Base-by-base conservation (phyloP, 1,140 invertebrate genomes). In the Pseudomyrmex dendroicus region DNA sequence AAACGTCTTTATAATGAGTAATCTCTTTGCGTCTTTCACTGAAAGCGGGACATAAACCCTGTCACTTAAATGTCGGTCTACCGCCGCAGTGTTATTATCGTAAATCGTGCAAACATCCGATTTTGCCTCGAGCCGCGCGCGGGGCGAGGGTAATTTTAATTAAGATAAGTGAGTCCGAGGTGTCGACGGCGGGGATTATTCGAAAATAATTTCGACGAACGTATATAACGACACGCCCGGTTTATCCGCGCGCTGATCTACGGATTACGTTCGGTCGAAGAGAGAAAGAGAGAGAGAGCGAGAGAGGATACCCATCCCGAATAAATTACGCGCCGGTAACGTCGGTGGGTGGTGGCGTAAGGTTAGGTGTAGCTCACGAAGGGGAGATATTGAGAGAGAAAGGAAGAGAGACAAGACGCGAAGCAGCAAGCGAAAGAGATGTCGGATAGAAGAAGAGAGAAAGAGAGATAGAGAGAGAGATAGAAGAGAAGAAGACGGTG, bases 311-410 rank as follows among this genome's bases (percentile, higher is more conserved):
- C 61, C 73, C 25, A 68, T 80, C 62, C 66, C 76, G 89, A 91
- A 91, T 92, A 92, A 93, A 92, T 93, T 91, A 89, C 66, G 74
- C 64, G 83, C 77, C 80, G 70, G 88, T 78, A 86, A 86, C 78
- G 70, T 78, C 74, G 73, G 64, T 57, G 59, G 77, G 82, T 85
- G 67, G 62, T 76, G 63, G 83, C 83, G 88, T 90, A 90, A 91
- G 88, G 88, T 89, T 91, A 88, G 88, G 78, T 54, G 20, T 50
- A 88, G 67, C 74, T 84, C 54, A 78, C 68, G 70, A 48, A 25
- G 83, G 35, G 54, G 64, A 87, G 73, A 46, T 25, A 56, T 50
- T 70, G 57, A 72, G 35, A 89, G 72, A 70, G 84, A 84, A 61
- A 62, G 78, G 62, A 74, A 57, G 61, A 57, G 61, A 85, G 4